phyloP scores from a whole-genome alignment of 2,888 invertebrate genomes.

The Eueremaeus valkanovi region DNA sequence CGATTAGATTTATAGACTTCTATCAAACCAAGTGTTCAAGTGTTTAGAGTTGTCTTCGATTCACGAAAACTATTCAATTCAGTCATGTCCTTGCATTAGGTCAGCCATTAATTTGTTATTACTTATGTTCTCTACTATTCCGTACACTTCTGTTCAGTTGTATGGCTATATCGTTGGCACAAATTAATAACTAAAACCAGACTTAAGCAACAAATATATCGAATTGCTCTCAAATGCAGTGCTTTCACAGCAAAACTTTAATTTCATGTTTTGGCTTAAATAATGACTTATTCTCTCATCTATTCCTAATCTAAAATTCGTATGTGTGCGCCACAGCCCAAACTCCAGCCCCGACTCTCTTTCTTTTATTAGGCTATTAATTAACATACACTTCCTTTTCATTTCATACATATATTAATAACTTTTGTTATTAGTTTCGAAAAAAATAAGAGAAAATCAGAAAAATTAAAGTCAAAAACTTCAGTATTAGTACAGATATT shows the following conservation, averaged over 20 bases:
- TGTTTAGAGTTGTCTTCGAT: constrained; percentile 7
- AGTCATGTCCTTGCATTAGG: constrained; percentile 30
- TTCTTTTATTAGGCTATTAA: constrained; percentile 11
- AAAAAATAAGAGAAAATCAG: background rate
- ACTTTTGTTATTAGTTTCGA: background rate
- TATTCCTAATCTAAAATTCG: background rate
- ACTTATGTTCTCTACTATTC: background rate
- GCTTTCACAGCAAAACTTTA: background rate
- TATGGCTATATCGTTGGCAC: background rate
- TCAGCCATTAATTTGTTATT: constrained; percentile 27
- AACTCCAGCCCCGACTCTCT: background rate
- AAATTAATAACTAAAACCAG: background rate
- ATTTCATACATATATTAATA: background rate
- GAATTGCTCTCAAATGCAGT: background rate
- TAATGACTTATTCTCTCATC: background rate
- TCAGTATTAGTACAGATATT: background rate
- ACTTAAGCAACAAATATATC: constrained; percentile 26
- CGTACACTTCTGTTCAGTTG: too few relatives aligned
- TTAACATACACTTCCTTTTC: constrained; percentile 16
- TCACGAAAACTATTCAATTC: background rate
- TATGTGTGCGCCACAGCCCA: background rate
- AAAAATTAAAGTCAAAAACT: background rate
- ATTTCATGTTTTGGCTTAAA: background rate
- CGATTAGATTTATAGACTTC: background rate
- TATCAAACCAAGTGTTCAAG: background rate